A percentile compares a stretch with the other conserved stretches of the same genome.
Conservation (phyloP, 1,140 invertebrate genomes). For the Rhyacophila brunnea region DNA sequence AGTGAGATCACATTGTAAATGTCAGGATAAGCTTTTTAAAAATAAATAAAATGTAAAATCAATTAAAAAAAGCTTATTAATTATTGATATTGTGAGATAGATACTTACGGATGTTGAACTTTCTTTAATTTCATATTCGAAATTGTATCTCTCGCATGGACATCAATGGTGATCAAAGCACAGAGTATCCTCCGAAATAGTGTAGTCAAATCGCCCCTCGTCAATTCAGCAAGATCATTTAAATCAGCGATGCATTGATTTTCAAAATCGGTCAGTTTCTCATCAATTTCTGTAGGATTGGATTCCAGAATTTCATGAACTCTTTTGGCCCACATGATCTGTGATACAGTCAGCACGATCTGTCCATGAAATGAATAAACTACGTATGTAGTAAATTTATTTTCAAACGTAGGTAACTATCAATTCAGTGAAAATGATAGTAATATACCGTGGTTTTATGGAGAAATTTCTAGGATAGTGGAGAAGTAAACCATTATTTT, state of each 20-base stretch:
- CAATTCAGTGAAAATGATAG: no score
- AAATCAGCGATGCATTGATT: conserved; percentile 70
- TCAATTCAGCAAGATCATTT: conserved; percentile 74
- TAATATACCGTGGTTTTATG: no score
- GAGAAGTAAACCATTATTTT: no score
- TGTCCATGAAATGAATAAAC: no score
- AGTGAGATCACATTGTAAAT: no score
- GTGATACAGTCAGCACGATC: conserved; percentile 75
- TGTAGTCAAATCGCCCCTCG: conserved; percentile 66
- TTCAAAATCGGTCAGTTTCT: conserved; percentile 67
- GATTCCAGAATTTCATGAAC: conserved; percentile 71
- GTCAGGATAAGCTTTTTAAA: no score
- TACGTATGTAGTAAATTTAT: no score
- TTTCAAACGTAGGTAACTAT: no score
- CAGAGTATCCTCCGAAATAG: conserved; percentile 74
- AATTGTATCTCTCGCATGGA: conserved; percentile 83
- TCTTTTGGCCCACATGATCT: conserved; percentile 81
- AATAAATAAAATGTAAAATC: no score
- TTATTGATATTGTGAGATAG: no score
- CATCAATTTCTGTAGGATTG: conserved; percentile 43
- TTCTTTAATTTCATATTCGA: conserved; percentile 67
- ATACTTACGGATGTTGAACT: conserved; percentile 59
- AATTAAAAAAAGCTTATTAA: no score
- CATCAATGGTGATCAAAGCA: conserved; percentile 84
- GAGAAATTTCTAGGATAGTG: no score